phyloP scores from a whole-genome alignment of 2,113 vertebrate genomes.

The Onychorhynchus coronatus region DNA sequence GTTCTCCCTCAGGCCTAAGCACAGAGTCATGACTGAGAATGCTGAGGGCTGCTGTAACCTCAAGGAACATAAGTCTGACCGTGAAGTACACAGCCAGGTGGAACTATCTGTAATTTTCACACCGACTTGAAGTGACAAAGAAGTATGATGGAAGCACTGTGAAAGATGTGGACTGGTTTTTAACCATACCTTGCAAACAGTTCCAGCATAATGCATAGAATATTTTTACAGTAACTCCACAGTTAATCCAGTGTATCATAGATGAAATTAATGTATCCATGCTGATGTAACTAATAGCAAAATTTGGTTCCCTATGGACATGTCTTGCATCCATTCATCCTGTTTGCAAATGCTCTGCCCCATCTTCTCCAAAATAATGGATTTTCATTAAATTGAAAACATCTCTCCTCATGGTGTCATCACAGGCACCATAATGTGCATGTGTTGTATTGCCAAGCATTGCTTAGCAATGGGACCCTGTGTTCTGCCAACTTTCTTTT shows the following conservation, averaged over 20 bases:
- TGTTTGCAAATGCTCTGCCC: neutral
- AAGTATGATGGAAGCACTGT: neutral
- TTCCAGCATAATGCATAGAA: neutral
- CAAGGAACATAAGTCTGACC: neutral
- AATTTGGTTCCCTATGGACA: neutral
- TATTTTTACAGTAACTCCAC: neutral
- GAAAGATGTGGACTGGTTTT: neutral
- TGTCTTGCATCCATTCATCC: neutral
- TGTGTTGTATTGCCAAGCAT: slow-evolving; percentile 52
- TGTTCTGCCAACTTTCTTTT: slow-evolving; percentile 73
- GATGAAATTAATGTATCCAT: neutral
- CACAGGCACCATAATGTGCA: slow-evolving; percentile 13
- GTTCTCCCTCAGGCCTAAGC: neutral
- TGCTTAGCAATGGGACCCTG: slow-evolving; percentile 68
- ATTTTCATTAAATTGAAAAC: slow-evolving; percentile 38
- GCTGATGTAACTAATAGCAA: neutral
- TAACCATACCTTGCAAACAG: neutral
- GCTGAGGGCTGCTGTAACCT: neutral
- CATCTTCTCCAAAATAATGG: neutral
- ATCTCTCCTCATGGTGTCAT: slow-evolving; percentile 33
- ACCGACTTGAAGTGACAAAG: neutral
- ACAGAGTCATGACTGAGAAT: neutral
- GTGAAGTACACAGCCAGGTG: neutral
- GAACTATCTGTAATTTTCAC: neutral
- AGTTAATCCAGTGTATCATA: neutral